Evolutionary conservation across 2,797 vertebrate genomes (phyloP).

Genomic region (Eulemur albifrons): DNA sequence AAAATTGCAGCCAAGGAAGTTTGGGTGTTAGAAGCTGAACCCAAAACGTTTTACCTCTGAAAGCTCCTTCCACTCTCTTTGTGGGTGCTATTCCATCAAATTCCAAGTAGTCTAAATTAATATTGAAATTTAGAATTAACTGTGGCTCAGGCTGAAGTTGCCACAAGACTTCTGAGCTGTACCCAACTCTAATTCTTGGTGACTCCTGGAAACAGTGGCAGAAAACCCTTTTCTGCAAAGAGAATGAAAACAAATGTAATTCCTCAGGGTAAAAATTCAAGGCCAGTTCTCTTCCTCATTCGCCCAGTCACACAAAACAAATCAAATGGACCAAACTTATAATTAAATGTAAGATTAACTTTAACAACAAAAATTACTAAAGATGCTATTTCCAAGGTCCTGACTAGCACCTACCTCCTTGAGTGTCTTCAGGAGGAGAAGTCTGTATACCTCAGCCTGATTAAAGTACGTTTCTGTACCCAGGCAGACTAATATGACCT

Average conservation of each 20-base stretch:
- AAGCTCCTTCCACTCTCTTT: neutral
- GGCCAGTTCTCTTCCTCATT: constrained; percentile 1
- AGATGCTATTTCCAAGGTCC: neutral
- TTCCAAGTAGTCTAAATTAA: constrained; percentile 22
- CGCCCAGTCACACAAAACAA: constrained; percentile 27
- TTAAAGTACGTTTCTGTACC: constrained; percentile 29
- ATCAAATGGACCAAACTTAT: constrained; percentile 17
- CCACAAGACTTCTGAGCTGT: neutral
- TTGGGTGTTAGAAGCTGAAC: constrained; percentile 29
- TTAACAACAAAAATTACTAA: constrained; percentile 32
- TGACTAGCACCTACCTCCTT: neutral
- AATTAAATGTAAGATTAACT: constrained; percentile 32
- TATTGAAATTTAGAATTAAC: constrained; percentile 45
- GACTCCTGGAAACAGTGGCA: neutral
- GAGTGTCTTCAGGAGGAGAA: neutral
- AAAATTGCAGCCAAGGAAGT: neutral
- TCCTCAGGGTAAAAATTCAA: neutral
- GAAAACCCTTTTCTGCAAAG: neutral
- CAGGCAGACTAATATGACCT: neutral
- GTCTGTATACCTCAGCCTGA: neutral
- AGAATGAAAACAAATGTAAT: constrained; percentile 30
- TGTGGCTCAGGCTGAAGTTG: neutral
- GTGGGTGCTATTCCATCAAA: constrained; percentile 20
- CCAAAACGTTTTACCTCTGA: constrained; percentile 33
- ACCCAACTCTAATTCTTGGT: constrained; percentile 27